Evolutionary conservation across 2,888 invertebrate genomes (phyloP), one percentile per base, ranked within the genome.

Genomic region (Phyllotreta cruciferae): DNA sequence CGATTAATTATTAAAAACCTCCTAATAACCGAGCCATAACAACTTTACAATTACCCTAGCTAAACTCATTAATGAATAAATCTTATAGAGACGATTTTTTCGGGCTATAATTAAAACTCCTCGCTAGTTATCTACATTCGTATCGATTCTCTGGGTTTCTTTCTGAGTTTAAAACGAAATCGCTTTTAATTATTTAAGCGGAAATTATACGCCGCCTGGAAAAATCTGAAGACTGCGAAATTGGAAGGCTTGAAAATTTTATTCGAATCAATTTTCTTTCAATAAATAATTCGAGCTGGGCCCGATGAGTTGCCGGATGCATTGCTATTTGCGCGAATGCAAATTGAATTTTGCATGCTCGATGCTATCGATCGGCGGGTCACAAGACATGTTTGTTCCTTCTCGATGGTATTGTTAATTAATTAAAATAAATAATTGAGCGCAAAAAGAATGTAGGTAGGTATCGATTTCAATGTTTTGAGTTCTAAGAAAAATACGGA

Each of bases 191-290:
- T 45, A 56, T 56, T 55, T 8, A 61, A 9, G n/a, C 8, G 13
- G 24, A 56, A 64, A 64, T 64, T 56, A 64, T 35, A 61, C 52
- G 35, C 34, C 38, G 39, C 60, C 47, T 45, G 38, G 45, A 54
- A 55, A 47, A 56, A 64, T 64, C 56, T 64, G 47, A 54, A 41
- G 41, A 39, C 42, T 52, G 47, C 6, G 34, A 52, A 50, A 50
- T n/a, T 36, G 35, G 8, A 36, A 39, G 24, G 24, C 11, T 13
- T 50, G 52, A 41, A 54, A 47, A 60, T 44, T 60, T 63, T 57
- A 34, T 45, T 42, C 13, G 14, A 34, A 42, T 54, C 36, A 44
- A 47, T 58, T 9, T 45, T 45, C 36, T 11, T 57, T 49, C 10
- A 57, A 57, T 57, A 57, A 57, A 24, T 45, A 13, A 50, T 50